A percentile compares a stretch with the other conserved stretches of the same genome.
Evolutionary conservation across 2,888 invertebrate genomes (phyloP).

Genomic region (Epiperipatus broadwayi): DNA sequence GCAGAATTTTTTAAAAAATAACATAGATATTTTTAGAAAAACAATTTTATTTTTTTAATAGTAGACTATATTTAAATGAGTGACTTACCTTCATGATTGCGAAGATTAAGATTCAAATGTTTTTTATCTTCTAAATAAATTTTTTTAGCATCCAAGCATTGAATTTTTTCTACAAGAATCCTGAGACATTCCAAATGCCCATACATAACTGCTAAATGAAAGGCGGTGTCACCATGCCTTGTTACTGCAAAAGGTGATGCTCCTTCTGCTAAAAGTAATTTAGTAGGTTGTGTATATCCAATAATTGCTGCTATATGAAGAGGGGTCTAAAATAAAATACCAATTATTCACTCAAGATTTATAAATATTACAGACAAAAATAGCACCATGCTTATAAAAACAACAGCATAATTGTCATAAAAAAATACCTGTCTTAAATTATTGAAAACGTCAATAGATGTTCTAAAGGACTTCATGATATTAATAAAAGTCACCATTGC

Average conservation of each 20-base stretch:
- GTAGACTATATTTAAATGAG: too few relatives aligned
- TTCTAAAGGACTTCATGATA: neutral
- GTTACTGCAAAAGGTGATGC: slow-evolving; percentile 1
- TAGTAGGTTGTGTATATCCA: neutral
- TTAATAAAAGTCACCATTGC: neutral
- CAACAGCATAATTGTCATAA: neutral
- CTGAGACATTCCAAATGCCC: neutral
- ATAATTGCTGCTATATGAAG: slow-evolving; percentile 12
- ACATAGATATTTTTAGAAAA: too few relatives aligned
- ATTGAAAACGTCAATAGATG: slow-evolving; percentile 8
- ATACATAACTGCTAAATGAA: slow-evolving; percentile 10
- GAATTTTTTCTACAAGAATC: slow-evolving; percentile 4
- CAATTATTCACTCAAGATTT: too few relatives aligned
- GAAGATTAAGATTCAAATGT: too few relatives aligned
- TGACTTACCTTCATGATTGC: too few relatives aligned
- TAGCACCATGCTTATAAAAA: too few relatives aligned
- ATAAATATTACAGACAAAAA: too few relatives aligned
- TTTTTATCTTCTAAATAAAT: too few relatives aligned
- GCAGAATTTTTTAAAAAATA: too few relatives aligned
- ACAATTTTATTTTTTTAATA: too few relatives aligned
- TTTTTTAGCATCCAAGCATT: too few relatives aligned
- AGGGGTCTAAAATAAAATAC: slow-evolving; percentile 9
- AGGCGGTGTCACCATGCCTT: slow-evolving; percentile 9
- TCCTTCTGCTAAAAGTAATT: slow-evolving; percentile 6
- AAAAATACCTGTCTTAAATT: slow-evolving; percentile 9